A percentile compares a stretch with the other conserved stretches of the same genome.
Evolutionary conservation across 1,140 invertebrate genomes (phyloP).

Genomic region (Ceratoteleas bidentatus): DNA sequence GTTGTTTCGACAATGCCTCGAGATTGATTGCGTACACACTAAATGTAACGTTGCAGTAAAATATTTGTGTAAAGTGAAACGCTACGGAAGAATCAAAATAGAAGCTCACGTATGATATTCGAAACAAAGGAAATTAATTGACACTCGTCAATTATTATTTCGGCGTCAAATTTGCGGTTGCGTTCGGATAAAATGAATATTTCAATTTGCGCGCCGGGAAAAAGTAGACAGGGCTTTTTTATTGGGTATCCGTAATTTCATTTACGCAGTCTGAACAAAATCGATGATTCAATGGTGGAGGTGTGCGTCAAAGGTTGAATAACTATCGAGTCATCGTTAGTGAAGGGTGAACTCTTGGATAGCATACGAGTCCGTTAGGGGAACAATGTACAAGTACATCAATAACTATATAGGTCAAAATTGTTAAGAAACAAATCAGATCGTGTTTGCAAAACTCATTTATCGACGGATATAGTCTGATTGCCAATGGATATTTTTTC

Average conservation of each 20-base stretch:
- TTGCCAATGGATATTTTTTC: neutral
- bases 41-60: slow-evolving; percentile 5
- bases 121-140: slow-evolving; percentile 10
- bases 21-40: slow-evolving; percentile 20
- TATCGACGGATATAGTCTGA: slow-evolving; percentile 8
- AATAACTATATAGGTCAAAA: slow-evolving; percentile 62
- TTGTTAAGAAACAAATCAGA: slow-evolving; percentile 36
- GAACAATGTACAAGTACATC: slow-evolving; percentile 56
- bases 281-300: slow-evolving; percentile 49
- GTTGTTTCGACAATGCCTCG: slow-evolving; percentile 25
- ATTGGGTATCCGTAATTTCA: slow-evolving; percentile 50
- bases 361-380: slow-evolving; percentile 57
- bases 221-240: slow-evolving; percentile 24
- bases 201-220: slow-evolving; percentile 30
- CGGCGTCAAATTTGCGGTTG: neutral
- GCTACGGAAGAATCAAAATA: slow-evolving; percentile 3
- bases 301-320: slow-evolving; percentile 59
- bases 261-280: slow-evolving; percentile 54
- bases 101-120: neutral
- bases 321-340: slow-evolving; percentile 63
- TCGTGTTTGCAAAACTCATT: neutral
- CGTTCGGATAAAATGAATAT: slow-evolving; percentile 23
- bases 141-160: slow-evolving; percentile 15
- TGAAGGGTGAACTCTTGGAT: slow-evolving; percentile 67
- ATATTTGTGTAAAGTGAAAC: slow-evolving; percentile 21